Base-by-base conservation (phyloP, 1,140 invertebrate species). In the Drosophila mayri region DNA sequence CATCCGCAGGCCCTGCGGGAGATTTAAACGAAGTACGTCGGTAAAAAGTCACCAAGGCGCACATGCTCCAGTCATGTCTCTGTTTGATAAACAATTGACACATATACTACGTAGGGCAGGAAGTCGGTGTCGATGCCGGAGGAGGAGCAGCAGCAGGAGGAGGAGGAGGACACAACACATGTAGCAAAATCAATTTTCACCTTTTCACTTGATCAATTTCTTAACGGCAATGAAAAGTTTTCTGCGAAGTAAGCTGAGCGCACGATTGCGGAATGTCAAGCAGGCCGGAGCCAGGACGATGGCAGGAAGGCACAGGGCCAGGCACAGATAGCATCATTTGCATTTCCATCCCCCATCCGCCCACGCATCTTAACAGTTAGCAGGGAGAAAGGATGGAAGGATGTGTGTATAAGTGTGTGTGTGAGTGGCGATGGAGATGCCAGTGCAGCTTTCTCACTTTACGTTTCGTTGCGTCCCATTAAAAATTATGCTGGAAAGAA, bases 191-290 rank as follows among this genome's bases (percentile, higher is more conserved):
- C 84, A 88, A 88, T 88, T 88, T 88, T 88, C 84, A 88, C 85
- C 84, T 88, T 88, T 88, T 90, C 84, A 90, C 85, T 88, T 88
- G 84, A 88, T 88, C 84, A 88, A 88, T 88, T 88, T 90, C 84
- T 88, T 90, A 90, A 88, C 84, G 76, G 80, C 84, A 87, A 87
- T 88, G 84, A 88, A 88, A 87, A 88, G 76, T 88, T 88, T 77
- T 80, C 66, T 87, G 75, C 66, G 61, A 70, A 78, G 54, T 59
- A 76, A 67, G 62, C 65, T 65, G 58, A 60, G 74, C 50, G 68
- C 66, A 82, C 79, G 79, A 55, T 60, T 67, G 83, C 49, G 83
- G 83, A 68, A 87, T 86, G 83, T 70, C 75, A 87, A 87, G 83
- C 79, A 86, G 81, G 57, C 58, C 41, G 32, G 32, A 35, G 40